These are phyloP conservation scores for Hormaphis cornu DNA, from an alignment of 1,140 invertebrate species.

Conservation along the genomic window DNA sequence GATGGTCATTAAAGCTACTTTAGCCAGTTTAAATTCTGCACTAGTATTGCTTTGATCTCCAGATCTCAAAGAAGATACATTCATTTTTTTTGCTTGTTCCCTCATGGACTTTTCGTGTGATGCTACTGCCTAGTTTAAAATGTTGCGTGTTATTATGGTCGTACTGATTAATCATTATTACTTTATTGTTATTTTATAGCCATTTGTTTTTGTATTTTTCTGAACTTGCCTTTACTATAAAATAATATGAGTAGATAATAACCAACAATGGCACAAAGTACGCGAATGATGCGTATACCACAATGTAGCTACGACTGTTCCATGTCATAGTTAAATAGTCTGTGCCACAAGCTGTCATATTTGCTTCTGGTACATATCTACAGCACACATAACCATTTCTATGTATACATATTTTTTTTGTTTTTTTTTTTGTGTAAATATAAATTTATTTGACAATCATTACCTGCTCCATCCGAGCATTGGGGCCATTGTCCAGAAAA, in stretches of 20 bases:
- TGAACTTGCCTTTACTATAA: slow-evolving; percentile 56
- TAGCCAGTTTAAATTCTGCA: slow-evolving; percentile 65
- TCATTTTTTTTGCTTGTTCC: slow-evolving; percentile 78
- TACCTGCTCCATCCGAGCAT: slow-evolving; percentile 74
- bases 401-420: background rate
- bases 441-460: too few relatives aligned
- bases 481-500: slow-evolving; percentile 59
- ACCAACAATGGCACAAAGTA: slow-evolving; percentile 61
- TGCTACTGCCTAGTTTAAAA: slow-evolving; percentile 52
- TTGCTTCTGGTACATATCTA: slow-evolving; percentile 78
- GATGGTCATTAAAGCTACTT: slow-evolving; percentile 72
- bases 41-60: slow-evolving; percentile 56
- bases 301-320: slow-evolving; percentile 56
- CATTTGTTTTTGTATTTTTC: background rate
- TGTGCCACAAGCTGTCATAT: slow-evolving; percentile 75
- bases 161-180: background rate
- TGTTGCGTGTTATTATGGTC: background rate
- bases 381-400: slow-evolving; percentile 26
- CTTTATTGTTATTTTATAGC: background rate
- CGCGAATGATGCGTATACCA: slow-evolving; percentile 59
- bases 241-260: slow-evolving; percentile 69
- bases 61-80: slow-evolving; percentile 64
- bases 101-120: slow-evolving; percentile 72
- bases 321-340: slow-evolving; percentile 65
- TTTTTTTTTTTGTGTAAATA: background rate